Base-by-base conservation (phyloP, 2,797 vertebrate species). In the Phylloscopus collybita region DNA sequence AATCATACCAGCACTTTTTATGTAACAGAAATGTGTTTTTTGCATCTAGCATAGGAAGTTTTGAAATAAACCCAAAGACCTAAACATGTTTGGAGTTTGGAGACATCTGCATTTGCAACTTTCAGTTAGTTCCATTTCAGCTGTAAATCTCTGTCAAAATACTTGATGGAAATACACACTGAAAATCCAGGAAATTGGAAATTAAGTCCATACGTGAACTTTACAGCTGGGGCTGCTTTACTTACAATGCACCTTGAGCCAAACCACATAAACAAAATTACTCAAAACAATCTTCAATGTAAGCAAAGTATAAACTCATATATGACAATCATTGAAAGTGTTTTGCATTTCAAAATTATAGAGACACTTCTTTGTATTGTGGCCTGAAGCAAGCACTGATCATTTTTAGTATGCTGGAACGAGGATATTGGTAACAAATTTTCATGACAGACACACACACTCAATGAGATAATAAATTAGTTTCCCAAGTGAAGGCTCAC, bases 391-490 rank as follows among this genome's bases (percentile, higher is more conserved):
- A 76, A 54, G 47, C 88, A 61, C 59, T 90, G 62, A 79, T 54
- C 74, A 86, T 82, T 96, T 96, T 95, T 75, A 94, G 80, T 70
- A 66, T 53, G 51, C 59, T 79, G 44, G 76, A 95, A 93, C 25
- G 86, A 83, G 57, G 51, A 90, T 84, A 95, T 53, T 11, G 27
- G 50, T 86, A 96, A 96, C 82, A 92, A 84, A 83, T 97, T 96
- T 94, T 91, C 72, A 36, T 95, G 87, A 95, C 80, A 95, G 96
- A 96, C 71, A 88, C 53, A 93, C 40, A 81, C 34, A 92, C 50
- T 96, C 94, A 88, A 80, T 76, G 51, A 93, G 95, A 95, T 95
- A 92, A 95, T 95, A 94, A 96, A 92, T 95, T 93, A 92, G 73
- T 91, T 94, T 91, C 86, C 88, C 94, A 74, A 86, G 88, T 79